phyloP scores from a whole-genome alignment of 2,113 vertebrate species.

The Calonectris borealis region DNA sequence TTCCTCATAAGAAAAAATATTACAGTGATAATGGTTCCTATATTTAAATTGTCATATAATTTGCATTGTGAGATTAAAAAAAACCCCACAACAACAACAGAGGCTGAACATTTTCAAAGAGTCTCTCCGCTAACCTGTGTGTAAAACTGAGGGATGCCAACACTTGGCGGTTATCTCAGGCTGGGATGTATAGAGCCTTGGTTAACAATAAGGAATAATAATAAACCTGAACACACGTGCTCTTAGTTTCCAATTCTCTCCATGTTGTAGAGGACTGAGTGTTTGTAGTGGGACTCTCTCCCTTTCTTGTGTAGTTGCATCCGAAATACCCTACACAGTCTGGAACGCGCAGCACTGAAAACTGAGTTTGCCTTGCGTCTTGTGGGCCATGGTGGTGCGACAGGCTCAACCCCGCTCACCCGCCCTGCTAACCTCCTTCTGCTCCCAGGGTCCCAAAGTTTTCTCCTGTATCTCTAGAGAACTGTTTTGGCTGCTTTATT shows the following conservation, averaged over 20 bases:
- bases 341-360: fast-evolving
- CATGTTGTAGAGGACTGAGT: neutral
- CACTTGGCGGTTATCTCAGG: neutral
- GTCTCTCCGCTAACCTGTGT: neutral
- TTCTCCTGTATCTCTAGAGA: neutral
- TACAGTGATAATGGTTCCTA: neutral
- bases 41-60: neutral
- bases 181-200: neutral
- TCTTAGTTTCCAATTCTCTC: neutral
- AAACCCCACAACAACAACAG: neutral
- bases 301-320: neutral
- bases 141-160: neutral
- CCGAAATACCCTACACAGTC: neutral
- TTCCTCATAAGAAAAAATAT: neutral
- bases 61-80: neutral
- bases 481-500: neutral
- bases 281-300: neutral
- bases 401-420: neutral
- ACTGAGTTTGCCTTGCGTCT: fast-evolving
- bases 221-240: neutral
- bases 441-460: neutral
- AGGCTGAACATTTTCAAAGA: neutral
- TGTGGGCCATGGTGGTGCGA: neutral
- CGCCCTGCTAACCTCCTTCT: neutral
- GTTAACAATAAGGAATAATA: neutral